phyloP scores from a whole-genome alignment of 1,140 invertebrate species.

The Cydia strobilella region DNA sequence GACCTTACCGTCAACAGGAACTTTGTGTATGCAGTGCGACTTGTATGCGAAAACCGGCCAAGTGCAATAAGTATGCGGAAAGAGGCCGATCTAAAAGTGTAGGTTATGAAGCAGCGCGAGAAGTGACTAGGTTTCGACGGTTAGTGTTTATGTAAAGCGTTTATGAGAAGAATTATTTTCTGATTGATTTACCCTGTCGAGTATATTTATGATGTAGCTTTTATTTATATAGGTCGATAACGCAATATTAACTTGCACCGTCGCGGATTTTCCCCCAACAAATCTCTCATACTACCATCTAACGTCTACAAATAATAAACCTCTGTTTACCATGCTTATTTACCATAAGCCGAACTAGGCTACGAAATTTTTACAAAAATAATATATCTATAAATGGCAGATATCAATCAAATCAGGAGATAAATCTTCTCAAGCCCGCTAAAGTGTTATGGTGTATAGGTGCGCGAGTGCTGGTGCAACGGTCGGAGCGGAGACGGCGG shows the following conservation, averaged over 20 bases:
- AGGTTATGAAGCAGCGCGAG: slow-evolving; percentile 69
- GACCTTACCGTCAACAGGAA: slow-evolving; percentile 50
- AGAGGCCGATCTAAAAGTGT: slow-evolving; percentile 74
- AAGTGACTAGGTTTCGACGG: slow-evolving; percentile 75
- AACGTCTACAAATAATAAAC: not conserved
- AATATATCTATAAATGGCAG: not conserved
- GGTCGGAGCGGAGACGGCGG: slow-evolving; percentile 71
- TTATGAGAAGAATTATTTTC: slow-evolving; percentile 38
- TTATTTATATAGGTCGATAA: not conserved
- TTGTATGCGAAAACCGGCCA: slow-evolving; percentile 44
- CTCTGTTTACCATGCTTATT: no score
- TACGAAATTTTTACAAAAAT: no score
- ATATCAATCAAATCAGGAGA: slow-evolving; percentile 35
- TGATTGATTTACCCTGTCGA: slow-evolving; percentile 35
- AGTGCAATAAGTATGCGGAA: slow-evolving; percentile 55
- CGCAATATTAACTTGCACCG: not conserved
- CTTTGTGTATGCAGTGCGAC: slow-evolving; percentile 64
- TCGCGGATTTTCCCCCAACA: no score
- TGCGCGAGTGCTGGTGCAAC: slow-evolving; percentile 72
- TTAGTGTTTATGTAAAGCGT: slow-evolving; percentile 54
- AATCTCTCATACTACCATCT: not conserved
- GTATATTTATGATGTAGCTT: not conserved
- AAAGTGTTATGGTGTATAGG: slow-evolving; percentile 61
- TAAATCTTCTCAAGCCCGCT: slow-evolving; percentile 37
- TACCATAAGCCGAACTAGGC: no score